Evolutionary conservation across 1,140 invertebrate species (phyloP).

Genomic region (Helicoverpa armigera): DNA sequence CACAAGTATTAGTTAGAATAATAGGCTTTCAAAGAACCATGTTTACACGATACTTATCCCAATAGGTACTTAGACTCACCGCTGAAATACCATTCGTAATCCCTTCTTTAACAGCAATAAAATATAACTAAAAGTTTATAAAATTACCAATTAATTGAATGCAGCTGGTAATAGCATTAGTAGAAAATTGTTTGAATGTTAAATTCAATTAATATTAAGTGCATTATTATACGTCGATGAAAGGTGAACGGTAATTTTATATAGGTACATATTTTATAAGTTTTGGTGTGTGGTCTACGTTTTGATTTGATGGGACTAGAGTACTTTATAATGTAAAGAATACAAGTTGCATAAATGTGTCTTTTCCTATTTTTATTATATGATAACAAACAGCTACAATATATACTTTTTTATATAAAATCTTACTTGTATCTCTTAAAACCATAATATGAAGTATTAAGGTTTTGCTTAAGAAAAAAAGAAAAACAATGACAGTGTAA

Average conservation of each 20-base stretch:
- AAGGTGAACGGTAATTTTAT: background rate
- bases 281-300: background rate
- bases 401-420: too few relatives aligned
- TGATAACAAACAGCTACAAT: too few relatives aligned
- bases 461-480: too few relatives aligned
- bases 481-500: too few relatives aligned
- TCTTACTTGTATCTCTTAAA: too few relatives aligned
- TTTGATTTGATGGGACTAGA: background rate
- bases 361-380: too few relatives aligned
- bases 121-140: conserved; percentile 13
- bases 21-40: too few relatives aligned
- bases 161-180: background rate
- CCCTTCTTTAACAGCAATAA: conserved; percentile 1
- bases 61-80: too few relatives aligned
- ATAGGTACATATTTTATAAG: background rate
- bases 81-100: background rate
- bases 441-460: too few relatives aligned
- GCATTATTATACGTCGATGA: conserved; percentile 20
- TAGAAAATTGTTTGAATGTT: conserved; percentile 17
- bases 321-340: background rate
- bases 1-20: too few relatives aligned
- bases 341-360: too few relatives aligned
- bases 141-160: conserved; percentile 2
- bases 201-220: conserved; percentile 10
- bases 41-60: too few relatives aligned